phyloP scores from a whole-genome alignment of 1,140 invertebrate genomes.

The Hyles vespertilio region DNA sequence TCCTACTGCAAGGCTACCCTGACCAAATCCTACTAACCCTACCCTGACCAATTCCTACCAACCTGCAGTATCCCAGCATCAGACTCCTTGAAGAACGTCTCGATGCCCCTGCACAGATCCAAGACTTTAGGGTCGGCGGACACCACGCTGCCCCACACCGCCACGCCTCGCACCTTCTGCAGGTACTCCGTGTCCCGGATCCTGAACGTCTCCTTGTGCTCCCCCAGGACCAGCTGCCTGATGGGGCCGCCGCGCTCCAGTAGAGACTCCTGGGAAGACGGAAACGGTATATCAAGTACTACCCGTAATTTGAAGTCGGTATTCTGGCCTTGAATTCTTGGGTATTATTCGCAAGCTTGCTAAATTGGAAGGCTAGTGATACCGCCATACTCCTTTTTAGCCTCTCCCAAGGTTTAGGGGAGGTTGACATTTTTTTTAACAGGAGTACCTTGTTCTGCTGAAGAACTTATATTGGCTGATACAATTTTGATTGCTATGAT shows the following conservation, averaged over 20 bases:
- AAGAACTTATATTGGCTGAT: too few relatives aligned
- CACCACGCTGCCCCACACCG: conserved; percentile 59
- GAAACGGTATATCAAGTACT: too few relatives aligned
- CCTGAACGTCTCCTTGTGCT: conserved; percentile 51
- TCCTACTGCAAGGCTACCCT: too few relatives aligned
- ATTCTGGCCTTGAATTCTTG: too few relatives aligned
- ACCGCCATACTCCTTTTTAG: too few relatives aligned
- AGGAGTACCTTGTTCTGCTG: too few relatives aligned
- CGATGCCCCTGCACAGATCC: conserved; percentile 51
- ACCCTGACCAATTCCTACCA: neutral
- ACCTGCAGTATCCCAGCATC: conserved; percentile 61
- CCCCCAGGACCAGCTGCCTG: conserved; percentile 50
- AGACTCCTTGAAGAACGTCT: conserved; percentile 56
- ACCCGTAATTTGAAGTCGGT: too few relatives aligned
- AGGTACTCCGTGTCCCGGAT: conserved; percentile 53
- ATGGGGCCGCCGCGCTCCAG: conserved; percentile 56
- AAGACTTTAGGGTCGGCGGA: conserved; percentile 48
- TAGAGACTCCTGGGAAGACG: conserved; percentile 42
- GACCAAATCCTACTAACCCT: conserved; percentile 24
- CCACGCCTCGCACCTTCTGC: conserved; percentile 54
- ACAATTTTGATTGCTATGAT: too few relatives aligned
- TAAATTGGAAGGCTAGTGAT: too few relatives aligned
- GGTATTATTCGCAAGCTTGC: too few relatives aligned
- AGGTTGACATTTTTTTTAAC: too few relatives aligned
- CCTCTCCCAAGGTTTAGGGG: too few relatives aligned